These are phyloP conservation scores for Pavo muticus DNA, from an alignment of 2,113 vertebrate species.

Conservation along the genomic window DNA sequence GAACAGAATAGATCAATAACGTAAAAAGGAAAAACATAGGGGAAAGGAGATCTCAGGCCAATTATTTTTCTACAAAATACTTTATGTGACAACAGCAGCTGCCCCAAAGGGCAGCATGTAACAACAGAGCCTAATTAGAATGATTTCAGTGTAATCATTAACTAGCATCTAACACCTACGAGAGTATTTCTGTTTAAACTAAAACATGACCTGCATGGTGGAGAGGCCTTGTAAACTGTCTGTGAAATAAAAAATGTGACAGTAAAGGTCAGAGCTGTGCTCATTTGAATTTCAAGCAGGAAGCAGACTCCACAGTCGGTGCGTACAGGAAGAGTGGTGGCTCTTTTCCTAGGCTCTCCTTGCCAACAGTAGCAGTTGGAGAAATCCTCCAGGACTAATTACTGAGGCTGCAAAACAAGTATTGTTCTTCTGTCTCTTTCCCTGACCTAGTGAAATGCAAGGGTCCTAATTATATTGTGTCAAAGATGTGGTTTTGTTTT, in stretches of 20 bases:
- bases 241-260: constrained; percentile 84
- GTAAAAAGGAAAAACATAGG: background rate
- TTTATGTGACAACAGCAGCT: constrained; percentile 81
- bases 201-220: constrained; percentile 86
- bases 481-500: constrained; percentile 66
- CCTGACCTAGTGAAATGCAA: constrained; percentile 47
- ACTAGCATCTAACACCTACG: constrained; percentile 84
- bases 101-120: constrained; percentile 82
- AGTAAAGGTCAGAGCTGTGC: constrained; percentile 82
- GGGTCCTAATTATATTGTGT: constrained; percentile 64
- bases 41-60: constrained; percentile 75
- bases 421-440: constrained; percentile 68
- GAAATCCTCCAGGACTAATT: constrained; percentile 86
- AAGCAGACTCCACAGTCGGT: constrained; percentile 44
- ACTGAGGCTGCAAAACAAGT: constrained; percentile 79
- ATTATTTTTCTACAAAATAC: constrained; percentile 86
- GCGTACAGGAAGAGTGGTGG: constrained; percentile 28
- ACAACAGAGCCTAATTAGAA: constrained; percentile 87
- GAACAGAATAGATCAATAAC: constrained; percentile 71
- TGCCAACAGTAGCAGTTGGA: constrained; percentile 74
- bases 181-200: constrained; percentile 87
- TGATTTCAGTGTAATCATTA: constrained; percentile 88
- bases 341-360: constrained; percentile 57
- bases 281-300: constrained; percentile 87
- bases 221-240: constrained; percentile 87